Percentiles rank a stretch among this genome's conserved stretches.
Evolutionary conservation across 1,140 invertebrate genomes (phyloP).

Genomic region (Papilio aristodemus): DNA sequence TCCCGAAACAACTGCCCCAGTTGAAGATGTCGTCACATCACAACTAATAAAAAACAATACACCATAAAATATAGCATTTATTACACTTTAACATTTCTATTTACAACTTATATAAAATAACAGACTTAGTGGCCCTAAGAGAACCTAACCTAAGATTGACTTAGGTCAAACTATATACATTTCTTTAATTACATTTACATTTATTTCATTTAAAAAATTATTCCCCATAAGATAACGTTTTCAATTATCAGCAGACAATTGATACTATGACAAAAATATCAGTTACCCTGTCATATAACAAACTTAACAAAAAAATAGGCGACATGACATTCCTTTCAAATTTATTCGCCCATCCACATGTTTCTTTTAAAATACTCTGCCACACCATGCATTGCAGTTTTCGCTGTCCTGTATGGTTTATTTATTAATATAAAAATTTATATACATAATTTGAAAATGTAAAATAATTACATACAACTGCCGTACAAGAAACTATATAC

Average conservation of each 20-base stretch:
- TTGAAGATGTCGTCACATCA: too few species aligned
- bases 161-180: conserved; percentile 18
- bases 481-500: background rate
- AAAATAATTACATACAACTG: background rate
- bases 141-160: too few species aligned
- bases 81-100: conserved; percentile 45
- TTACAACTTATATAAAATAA: conserved; percentile 49
- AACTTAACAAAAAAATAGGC: background rate
- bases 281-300: background rate
- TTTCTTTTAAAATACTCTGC: too few species aligned
- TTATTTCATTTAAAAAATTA: background rate
- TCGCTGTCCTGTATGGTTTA: too few species aligned
- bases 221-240: background rate
- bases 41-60: too few species aligned
- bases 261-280: background rate
- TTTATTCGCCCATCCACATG: too few species aligned
- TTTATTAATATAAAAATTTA: too few species aligned
- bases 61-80: conserved; percentile 48
- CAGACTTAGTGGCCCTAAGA: conserved; percentile 31
- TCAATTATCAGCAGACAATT: background rate
- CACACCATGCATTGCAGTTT: background rate
- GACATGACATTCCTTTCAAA: too few species aligned
- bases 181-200: background rate
- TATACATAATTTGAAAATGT: too few species aligned
- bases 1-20: too few species aligned